Conservation (phyloP, 2,113 vertebrate species). For the Anas platyrhynchos region DNA sequence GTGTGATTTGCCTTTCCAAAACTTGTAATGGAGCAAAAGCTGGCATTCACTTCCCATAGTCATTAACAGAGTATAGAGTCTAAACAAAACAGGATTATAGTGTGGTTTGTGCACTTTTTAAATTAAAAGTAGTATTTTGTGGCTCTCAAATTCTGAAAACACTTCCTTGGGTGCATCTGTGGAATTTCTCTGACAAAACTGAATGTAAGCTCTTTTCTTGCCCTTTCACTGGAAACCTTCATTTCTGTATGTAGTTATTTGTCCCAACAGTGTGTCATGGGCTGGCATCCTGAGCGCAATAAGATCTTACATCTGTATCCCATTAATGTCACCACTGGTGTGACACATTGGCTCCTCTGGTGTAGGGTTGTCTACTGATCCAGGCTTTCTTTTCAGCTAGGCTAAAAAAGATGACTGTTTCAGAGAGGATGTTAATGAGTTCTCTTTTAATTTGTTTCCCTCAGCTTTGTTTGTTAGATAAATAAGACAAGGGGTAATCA, state of each 20-base stretch:
- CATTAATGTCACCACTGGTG: neutral
- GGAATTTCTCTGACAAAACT: neutral
- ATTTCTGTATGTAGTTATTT: neutral
- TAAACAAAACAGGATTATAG: conserved; percentile 1
- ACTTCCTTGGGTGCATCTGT: neutral
- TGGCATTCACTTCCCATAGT: neutral
- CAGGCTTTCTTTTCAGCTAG: neutral
- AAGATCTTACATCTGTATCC: neutral
- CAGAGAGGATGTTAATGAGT: neutral
- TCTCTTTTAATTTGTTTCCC: neutral
- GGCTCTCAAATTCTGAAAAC: neutral
- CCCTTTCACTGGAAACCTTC: neutral
- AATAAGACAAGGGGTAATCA: neutral
- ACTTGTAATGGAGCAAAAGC: neutral
- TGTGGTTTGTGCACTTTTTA: neutral
- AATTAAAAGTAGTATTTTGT: conserved; percentile 17
- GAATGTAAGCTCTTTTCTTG: neutral
- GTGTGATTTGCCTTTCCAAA: neutral
- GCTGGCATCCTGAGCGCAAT: neutral
- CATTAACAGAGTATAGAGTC: neutral
- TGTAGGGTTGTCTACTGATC: neutral
- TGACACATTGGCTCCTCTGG: neutral
- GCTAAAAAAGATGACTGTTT: neutral
- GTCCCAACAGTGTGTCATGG: neutral
- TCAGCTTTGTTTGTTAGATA: neutral